Evolutionary conservation across 2,113 vertebrate species (phyloP).

Genomic region (Mohoua ochrocephala): DNA sequence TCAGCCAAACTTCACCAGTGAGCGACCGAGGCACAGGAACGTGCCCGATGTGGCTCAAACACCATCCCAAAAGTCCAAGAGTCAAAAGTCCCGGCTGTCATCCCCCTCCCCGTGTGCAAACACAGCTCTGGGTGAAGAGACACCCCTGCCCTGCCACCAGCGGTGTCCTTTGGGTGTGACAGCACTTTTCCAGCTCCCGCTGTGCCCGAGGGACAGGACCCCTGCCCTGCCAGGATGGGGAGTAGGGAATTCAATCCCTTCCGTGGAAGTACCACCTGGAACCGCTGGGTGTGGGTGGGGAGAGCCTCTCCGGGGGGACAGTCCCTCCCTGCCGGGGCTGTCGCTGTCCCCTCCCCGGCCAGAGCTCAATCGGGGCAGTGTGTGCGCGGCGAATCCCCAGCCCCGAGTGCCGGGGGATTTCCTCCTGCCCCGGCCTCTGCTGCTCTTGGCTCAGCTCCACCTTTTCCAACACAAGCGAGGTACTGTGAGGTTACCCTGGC

Average conservation of each 20-base stretch:
- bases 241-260: background rate
- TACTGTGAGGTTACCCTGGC: slow-evolving; percentile 56
- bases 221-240: background rate
- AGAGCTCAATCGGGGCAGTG: slow-evolving; percentile 31
- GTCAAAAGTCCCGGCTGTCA: background rate
- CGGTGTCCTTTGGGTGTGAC: background rate
- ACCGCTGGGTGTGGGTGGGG: rapidly evolving
- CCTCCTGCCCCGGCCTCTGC: slow-evolving; percentile 42
- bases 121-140: background rate
- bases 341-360: background rate
- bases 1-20: background rate
- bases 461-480: slow-evolving; percentile 27
- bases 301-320: rapidly evolving
- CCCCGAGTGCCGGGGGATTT: slow-evolving; percentile 32
- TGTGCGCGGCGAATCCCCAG: background rate
- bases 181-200: background rate
- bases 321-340: background rate
- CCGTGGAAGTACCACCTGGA: background rate
- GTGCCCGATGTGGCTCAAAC: background rate
- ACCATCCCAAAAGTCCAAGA: background rate
- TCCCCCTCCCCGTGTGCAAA: background rate
- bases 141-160: rapidly evolving
- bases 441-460: slow-evolving; percentile 45
- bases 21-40: background rate
- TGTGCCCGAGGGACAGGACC: background rate